A percentile compares a stretch with the other conserved stretches of the same genome.
Evolutionary conservation across 2,797 vertebrate species (phyloP).

Genomic region (Carduelis carduelis): DNA sequence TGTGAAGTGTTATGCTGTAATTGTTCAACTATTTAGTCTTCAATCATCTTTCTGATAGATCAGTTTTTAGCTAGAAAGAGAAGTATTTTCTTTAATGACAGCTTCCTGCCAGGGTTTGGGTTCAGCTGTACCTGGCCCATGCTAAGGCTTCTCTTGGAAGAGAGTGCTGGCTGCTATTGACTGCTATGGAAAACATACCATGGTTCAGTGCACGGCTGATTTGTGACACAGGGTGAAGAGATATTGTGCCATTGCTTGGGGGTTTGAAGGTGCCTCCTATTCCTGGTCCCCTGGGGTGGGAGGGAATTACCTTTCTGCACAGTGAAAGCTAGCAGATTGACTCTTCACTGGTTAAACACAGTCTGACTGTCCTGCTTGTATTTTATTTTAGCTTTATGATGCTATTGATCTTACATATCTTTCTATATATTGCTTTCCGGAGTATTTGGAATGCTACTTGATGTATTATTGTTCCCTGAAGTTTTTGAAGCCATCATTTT

Average conservation of each 20-base stretch:
- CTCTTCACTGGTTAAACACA: background rate
- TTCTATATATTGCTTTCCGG: background rate
- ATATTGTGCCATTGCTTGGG: background rate
- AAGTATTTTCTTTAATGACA: background rate
- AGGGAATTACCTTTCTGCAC: background rate
- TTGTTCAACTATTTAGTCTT: conserved; percentile 6
- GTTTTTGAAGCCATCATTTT: conserved; percentile 52
- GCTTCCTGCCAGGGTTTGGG: background rate
- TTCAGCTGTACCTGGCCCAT: background rate
- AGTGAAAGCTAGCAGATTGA: background rate
- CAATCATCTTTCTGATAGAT: background rate
- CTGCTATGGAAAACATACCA: background rate
- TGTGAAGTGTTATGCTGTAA: background rate
- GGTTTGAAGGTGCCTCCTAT: background rate
- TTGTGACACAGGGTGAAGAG: background rate
- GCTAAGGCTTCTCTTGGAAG: background rate
- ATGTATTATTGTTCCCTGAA: conserved; percentile 37
- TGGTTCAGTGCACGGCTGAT: background rate
- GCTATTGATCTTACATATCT: background rate
- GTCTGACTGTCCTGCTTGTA: background rate
- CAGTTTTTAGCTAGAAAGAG: background rate
- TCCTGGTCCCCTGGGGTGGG: background rate
- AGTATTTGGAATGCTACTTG: conserved; percentile 4
- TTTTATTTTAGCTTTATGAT: conserved; percentile 10
- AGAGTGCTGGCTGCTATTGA: background rate